Conservation (phyloP, 2,113 vertebrate species). For the Cyphomyrus discorhynchus region DNA sequence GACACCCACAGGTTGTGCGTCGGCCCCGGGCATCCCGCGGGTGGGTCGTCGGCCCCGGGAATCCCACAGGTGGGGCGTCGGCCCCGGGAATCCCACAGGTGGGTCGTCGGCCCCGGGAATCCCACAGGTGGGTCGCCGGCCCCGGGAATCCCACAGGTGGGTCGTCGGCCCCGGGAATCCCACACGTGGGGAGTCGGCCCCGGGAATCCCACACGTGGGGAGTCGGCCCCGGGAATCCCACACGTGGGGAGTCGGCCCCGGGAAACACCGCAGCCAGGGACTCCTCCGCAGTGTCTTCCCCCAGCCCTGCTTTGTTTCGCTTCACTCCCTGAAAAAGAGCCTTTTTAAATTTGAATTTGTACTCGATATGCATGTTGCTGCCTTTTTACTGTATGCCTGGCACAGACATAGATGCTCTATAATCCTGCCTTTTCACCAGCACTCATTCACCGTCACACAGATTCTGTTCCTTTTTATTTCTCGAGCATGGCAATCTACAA, state of each 20-base stretch:
- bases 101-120: not conserved
- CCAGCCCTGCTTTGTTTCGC: not conserved
- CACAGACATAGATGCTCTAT: not conserved
- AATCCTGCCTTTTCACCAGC: not conserved
- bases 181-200: not conserved
- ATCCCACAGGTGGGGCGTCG: not conserved
- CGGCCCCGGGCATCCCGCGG: too few species aligned
- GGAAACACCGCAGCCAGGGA: not conserved
- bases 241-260: not conserved
- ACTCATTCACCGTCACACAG: not conserved
- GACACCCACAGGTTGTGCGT: too few species aligned
- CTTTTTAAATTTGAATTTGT: not conserved
- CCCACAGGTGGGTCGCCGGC: too few species aligned
- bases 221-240: not conserved
- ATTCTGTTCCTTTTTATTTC: not conserved
- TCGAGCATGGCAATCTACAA: not conserved
- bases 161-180: not conserved
- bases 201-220: not conserved
- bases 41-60: not conserved
- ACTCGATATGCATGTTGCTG: constrained; percentile 3
- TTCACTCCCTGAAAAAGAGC: not conserved
- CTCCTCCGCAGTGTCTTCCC: not conserved
- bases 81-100: not conserved
- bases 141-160: too few species aligned
- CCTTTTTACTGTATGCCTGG: not conserved